Evolutionary conservation across 2,113 vertebrate species (phyloP), one percentile per base, ranked within the genome.

Genomic region (Nycticryphes semicollaris): DNA sequence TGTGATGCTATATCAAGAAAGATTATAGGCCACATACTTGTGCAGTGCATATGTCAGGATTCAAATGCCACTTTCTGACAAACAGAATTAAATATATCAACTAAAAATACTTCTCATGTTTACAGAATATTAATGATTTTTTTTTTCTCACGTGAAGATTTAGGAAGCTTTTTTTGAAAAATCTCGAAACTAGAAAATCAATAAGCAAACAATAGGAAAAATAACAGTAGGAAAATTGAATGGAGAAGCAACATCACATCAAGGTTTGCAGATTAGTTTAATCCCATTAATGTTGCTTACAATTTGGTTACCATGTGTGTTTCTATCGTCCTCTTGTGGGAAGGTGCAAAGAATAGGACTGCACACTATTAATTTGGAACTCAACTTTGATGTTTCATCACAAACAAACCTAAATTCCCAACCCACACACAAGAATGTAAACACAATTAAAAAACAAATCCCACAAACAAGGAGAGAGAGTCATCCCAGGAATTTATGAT

Each of bases 381-480:
- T 94, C 84, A 85, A 80, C 96, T 96, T 96, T 96, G 95, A 96
- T 96, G 95, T 92, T 96, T 57, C 92, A 79, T 91, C 89, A 89
- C 95, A 94, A 97, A 93, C 90, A 93, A 96, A 97, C 94, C 50
- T 41, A 87, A 94, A 97, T 94, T 96, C 95, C 94, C 87, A 96
- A 93, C 96, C 90, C 96, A 96, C 96, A 79, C 81, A 67, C 59
- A 93, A 93, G 94, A 96, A 97, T 91, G 96, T 96, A 97, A 96
- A 96, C 89, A 96, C 87, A 76, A 92, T 96, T 95, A 67, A 50
- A 82, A 93, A 96, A 67, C 73, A 85, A 93, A 85, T 48, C 53
- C 74, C 94, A 89, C 94, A 96, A 96, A 91, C 91, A 94, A 70
- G 67, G 86, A 96, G 93, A 54, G 86, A 76, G 80, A 94, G 84